A percentile compares a stretch with the other conserved stretches of the same genome.
Conservation (phyloP, 1,140 invertebrate genomes). For the Lasioglossum albipes region DNA sequence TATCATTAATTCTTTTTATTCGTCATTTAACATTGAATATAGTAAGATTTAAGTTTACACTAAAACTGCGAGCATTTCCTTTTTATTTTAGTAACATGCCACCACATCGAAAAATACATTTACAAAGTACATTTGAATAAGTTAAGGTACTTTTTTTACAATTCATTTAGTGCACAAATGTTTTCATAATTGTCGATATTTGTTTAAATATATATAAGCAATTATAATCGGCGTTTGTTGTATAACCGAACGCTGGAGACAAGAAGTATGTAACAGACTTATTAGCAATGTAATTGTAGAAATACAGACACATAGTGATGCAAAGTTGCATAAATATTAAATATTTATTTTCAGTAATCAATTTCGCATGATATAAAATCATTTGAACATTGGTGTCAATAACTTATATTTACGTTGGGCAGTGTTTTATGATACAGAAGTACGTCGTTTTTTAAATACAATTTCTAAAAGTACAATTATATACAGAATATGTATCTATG, state of each 20-base stretch:
- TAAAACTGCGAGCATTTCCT: slow-evolving; percentile 4
- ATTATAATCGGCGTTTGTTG: neutral
- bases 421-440: slow-evolving; percentile 11
- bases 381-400: slow-evolving; percentile 22
- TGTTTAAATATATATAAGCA: slow-evolving; percentile 15
- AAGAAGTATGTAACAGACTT: slow-evolving; percentile 68
- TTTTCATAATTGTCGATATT: neutral
- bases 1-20: slow-evolving; percentile 39
- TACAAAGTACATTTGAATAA: neutral
- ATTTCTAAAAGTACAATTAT: slow-evolving; percentile 24
- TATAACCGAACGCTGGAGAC: slow-evolving; percentile 65
- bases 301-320: neutral
- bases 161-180: slow-evolving; percentile 10
- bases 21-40: slow-evolving; percentile 11
- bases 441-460: slow-evolving; percentile 24
- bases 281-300: slow-evolving; percentile 8
- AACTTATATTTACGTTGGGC: slow-evolving; percentile 21
- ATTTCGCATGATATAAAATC: slow-evolving; percentile 8
- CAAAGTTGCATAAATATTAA: neutral
- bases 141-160: neutral
- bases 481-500: neutral
- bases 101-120: neutral
- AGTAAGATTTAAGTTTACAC: slow-evolving; percentile 11
- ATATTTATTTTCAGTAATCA: slow-evolving; percentile 5
- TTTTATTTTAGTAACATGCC: slow-evolving; percentile 22